Base-by-base conservation (phyloP, 1,140 invertebrate species). In the Mactra quadrangularis region DNA sequence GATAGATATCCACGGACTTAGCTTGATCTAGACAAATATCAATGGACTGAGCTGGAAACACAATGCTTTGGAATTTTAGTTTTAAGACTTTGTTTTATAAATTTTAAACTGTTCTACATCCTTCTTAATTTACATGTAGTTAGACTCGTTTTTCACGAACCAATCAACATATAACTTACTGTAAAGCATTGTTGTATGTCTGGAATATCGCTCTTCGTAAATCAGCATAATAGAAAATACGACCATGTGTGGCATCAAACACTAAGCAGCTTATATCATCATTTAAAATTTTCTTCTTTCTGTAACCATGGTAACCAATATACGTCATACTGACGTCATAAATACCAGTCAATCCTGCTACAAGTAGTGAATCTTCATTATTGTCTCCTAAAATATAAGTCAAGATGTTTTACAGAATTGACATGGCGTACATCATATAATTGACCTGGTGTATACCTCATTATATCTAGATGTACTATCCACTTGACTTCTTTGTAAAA, bases 161-260 rank as follows among this genome's bases (percentile, higher is more conserved):
- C n/a, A n/a, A n/a, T n/a, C n/a, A n/a, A n/a, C n/a, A n/a, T n/a
- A n/a, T n/a, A n/a, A 60, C 64, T 47, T 27, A 68, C 64, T 31
- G 64, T 31, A 31, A 3, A 50, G 13, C 3, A 7, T 68, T 3
- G 11, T 13, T 47, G n/a, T 29, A 19, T 13, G 45, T 31, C 7
- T 9, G 27, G 13, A 19, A 11, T 29, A 68, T 52, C 19, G 41
- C 64, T 68, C 25, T 27, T 13, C 1, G 1, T 3, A 41, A 13
- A 68, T 68, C 45, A 33, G 47, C 64, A 68, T 47, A 50, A 25
- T 68, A 68, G 45, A 68, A 68, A 17, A 68, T 50, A 6, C 27
- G 41, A 3, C 29, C 45, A 4, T 29, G 25, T 17, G 19, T 27
- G 6, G 22, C 19, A 45, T 68, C 64, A 68, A 47, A 68, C 45